Conservation (phyloP, 2,113 vertebrate genomes). For the Circaetus gallicus region DNA sequence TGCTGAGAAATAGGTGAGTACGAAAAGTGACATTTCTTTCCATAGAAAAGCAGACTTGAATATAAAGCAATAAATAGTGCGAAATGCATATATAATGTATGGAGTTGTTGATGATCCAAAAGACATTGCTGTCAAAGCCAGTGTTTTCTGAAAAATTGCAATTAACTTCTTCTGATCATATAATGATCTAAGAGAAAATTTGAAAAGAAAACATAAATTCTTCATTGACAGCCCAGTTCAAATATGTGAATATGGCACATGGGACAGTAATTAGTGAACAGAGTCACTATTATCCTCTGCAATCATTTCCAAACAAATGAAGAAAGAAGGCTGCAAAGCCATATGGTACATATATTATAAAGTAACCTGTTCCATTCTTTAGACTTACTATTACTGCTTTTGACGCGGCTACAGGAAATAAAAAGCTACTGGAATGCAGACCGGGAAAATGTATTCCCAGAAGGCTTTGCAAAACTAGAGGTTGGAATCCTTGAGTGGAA, state of each 20-base stretch:
- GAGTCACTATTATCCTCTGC: constrained; percentile 35
- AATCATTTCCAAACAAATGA: constrained; percentile 50
- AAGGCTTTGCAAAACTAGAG: constrained; percentile 73
- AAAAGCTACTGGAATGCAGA: constrained; percentile 77
- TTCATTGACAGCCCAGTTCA: background rate
- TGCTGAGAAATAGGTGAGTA: background rate
- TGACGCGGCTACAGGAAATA: constrained; percentile 77
- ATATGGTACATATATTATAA: constrained; percentile 69
- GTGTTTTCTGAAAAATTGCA: background rate
- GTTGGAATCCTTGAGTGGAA: constrained; percentile 74
- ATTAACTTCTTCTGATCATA: background rate
- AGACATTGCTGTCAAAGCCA: background rate
- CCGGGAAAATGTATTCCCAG: constrained; percentile 72
- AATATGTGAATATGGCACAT: background rate
- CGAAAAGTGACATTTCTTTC: background rate
- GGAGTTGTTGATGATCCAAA: background rate
- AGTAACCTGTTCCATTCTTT: constrained; percentile 69
- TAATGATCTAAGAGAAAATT: background rate
- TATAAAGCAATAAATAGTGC: background rate
- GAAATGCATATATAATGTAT: background rate
- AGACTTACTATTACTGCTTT: constrained; percentile 66
- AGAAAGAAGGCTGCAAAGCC: constrained; percentile 31
- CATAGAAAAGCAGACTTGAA: background rate
- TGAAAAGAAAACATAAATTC: background rate
- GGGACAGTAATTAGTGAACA: constrained; percentile 34